Evolutionary conservation across 2,888 invertebrate genomes (phyloP).

Genomic region (Eilema depressum): DNA sequence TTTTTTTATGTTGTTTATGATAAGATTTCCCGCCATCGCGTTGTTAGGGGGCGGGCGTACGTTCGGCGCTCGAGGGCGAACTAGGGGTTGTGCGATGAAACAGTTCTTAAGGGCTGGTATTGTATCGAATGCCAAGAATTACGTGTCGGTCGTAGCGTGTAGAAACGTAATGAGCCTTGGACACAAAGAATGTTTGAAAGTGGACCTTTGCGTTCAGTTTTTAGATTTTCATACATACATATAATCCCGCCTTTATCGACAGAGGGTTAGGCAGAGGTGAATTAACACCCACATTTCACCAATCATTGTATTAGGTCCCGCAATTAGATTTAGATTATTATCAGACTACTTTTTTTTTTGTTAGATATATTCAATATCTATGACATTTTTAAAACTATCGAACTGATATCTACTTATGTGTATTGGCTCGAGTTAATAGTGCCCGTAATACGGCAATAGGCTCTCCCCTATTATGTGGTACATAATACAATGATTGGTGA

Average conservation of each 20-base stretch:
- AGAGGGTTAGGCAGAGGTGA: too few species aligned
- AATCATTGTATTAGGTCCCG: too few species aligned
- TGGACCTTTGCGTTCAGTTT: constrained; percentile 42
- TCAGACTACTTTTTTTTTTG: constrained; percentile 30
- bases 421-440: too few species aligned
- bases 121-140: constrained; percentile 73
- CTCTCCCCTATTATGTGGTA: too few species aligned
- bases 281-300: too few species aligned
- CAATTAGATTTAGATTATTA: too few species aligned
- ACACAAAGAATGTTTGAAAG: constrained; percentile 56
- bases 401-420: not conserved
- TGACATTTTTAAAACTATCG: not conserved
- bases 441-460: too few species aligned
- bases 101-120: constrained; percentile 73
- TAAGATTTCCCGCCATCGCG: constrained; percentile 68
- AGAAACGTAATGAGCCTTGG: constrained; percentile 62
- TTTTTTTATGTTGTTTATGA: constrained; percentile 36
- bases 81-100: constrained; percentile 70
- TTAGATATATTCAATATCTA: constrained; percentile 14
- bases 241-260: too few species aligned
- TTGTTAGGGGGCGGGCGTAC: constrained; percentile 65
- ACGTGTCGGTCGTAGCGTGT: constrained; percentile 63
- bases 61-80: constrained; percentile 70
- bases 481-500: too few species aligned
- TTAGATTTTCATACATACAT: too few species aligned